A percentile compares a stretch with the other conserved stretches of the same genome.
Evolutionary conservation across 2,888 invertebrate species (phyloP).

Genomic region (Lottia scabra): DNA sequence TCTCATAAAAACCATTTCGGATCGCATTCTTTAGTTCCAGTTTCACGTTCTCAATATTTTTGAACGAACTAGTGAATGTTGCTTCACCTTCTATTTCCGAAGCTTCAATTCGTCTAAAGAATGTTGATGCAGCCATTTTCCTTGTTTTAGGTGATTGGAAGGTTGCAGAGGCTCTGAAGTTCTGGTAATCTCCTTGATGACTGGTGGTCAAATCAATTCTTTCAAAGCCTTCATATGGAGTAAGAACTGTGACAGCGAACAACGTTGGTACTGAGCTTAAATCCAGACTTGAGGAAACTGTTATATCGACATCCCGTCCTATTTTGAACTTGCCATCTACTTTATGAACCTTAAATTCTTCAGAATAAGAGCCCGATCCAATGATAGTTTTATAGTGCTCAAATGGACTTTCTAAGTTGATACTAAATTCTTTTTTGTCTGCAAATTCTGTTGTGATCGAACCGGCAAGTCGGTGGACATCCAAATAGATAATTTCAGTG

Average conservation of each 20-base stretch:
- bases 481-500: background rate
- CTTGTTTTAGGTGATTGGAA: slow-evolving; percentile 4
- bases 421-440: background rate
- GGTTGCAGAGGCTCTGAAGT: slow-evolving; percentile 12
- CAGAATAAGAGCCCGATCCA: background rate
- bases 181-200: slow-evolving; percentile 20
- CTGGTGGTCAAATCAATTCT: slow-evolving; percentile 16
- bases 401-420: slow-evolving; percentile 8
- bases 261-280: background rate
- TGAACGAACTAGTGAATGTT: background rate
- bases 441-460: background rate
- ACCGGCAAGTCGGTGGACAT: background rate
- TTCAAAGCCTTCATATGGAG: slow-evolving; percentile 30
- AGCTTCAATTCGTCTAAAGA: background rate
- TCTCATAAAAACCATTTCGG: background rate
- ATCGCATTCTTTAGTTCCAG: background rate
- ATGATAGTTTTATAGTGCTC: slow-evolving; percentile 12
- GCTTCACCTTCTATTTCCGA: background rate
- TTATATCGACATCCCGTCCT: slow-evolving; percentile 9
- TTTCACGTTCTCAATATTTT: slow-evolving; percentile 7
- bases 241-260: background rate
- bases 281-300: slow-evolving; percentile 6
- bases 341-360: background rate
- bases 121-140: background rate
- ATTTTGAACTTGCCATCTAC: slow-evolving; percentile 5